Evolutionary conservation across 2,797 vertebrate species (phyloP), one percentile per base, ranked within the genome.

Genomic region (Enteromius treurensis): DNA sequence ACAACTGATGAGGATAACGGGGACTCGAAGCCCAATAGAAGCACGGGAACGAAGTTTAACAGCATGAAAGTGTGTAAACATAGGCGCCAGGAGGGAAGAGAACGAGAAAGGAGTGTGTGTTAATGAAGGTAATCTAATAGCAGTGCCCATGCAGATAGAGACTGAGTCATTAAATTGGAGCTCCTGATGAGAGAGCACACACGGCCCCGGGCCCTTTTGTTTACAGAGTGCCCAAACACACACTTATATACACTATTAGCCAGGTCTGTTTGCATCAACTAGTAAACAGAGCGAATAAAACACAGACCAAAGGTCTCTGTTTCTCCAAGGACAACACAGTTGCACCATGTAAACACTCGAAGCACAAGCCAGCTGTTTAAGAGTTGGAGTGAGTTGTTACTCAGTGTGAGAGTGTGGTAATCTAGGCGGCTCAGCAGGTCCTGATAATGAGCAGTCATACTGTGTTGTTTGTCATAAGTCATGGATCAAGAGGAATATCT

Each of bases 301-400:
- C 84, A 85, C 83, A 84, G 82, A 71, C 86, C 65, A 37, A 65
- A 51, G 82, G 76, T 82, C 82, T 85, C 53, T 51, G 67, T 67
- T 76, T 84, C 87, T 89, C 90, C 89, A 88, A 88, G 85, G 83
- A 85, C 47, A 40, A 68, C 74, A 85, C 76, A 84, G 55, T 71
- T 80, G 86, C 74, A 75, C 55, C 75, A 86, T 87, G 84, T 68
- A 86, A 89, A 89, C 78, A 87, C 78, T 82, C 81, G 77, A 81
- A 92, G 87, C 88, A 87, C 88, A 90, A 55, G 58, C 81, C 80
- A 89, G 86, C 90, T 89, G 84, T 89, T 91, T 89, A 74, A 77
- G 51, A 79, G 81, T 84, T 86, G 82, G 85, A 90, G 89, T 87
- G 60, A 86, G 49, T 69, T 80, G 49, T 86, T 84, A 47, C 75